A percentile compares a stretch with the other conserved stretches of the same genome.
Conservation (phyloP, 2,888 invertebrate genomes). For the Heliothis peltigera region DNA sequence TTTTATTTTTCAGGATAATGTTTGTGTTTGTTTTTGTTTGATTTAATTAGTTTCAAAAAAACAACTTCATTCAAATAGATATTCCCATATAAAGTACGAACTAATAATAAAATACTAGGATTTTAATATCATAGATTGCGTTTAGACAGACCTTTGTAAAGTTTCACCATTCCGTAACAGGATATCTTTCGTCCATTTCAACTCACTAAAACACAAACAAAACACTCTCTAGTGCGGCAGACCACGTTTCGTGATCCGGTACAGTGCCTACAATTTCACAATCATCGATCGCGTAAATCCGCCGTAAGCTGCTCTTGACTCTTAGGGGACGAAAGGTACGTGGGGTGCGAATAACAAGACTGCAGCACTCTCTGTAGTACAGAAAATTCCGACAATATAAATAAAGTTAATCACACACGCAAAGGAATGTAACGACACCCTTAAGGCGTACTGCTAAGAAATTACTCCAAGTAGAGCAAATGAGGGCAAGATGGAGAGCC, state of each 20-base stretch:
- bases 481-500: constrained; percentile 51
- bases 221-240: constrained; percentile 5
- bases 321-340: constrained; percentile 66
- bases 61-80: too few species aligned
- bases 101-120: too few species aligned
- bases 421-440: constrained; percentile 64
- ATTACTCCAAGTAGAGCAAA: constrained; percentile 56
- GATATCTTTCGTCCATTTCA: constrained; percentile 4
- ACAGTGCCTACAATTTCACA: constrained; percentile 69
- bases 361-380: constrained; percentile 73
- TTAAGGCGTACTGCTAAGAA: constrained; percentile 54
- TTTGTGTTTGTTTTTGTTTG: too few species aligned
- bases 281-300: constrained; percentile 82
- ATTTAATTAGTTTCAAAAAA: too few species aligned
- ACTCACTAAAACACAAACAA: constrained; percentile 9
- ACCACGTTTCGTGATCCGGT: constrained; percentile 54
- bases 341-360: constrained; percentile 75
- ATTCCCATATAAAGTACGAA: too few species aligned
- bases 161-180: neutral
- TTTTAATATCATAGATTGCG: neutral
- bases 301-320: constrained; percentile 78
- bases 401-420: constrained; percentile 74
- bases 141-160: neutral
- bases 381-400: constrained; percentile 76
- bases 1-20: constrained; percentile 19